Percentiles rank a stretch among this genome's conserved stretches.
Conservation (phyloP, 2,113 vertebrate species). For the Helogale parvula region DNA sequence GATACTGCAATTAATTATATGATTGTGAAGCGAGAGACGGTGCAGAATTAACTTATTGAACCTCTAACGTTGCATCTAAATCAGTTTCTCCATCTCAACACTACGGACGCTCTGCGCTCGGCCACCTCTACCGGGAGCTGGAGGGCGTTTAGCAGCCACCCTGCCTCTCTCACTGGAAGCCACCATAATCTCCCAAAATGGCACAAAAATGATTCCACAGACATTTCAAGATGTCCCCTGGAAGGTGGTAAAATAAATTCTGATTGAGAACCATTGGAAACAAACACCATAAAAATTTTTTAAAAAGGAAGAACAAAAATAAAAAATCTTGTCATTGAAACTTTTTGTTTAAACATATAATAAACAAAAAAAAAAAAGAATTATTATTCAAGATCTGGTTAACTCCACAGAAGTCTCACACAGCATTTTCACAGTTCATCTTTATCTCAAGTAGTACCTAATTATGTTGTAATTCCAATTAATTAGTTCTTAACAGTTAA, state of each 20-base stretch:
- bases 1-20: background rate
- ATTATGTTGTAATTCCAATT: background rate
- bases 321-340: background rate
- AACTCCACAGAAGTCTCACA: background rate
- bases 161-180: background rate
- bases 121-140: background rate
- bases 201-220: background rate
- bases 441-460: background rate
- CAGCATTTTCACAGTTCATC: background rate
- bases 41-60: background rate
- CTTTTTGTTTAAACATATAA: background rate
- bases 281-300: background rate
- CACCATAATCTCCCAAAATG: background rate
- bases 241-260: background rate
- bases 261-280: background rate
- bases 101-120: background rate
- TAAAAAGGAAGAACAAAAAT: no score
- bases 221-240: background rate
- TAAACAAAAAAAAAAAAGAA: background rate
- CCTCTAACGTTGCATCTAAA: background rate
- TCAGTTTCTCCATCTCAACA: background rate
- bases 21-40: background rate
- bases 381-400: background rate
- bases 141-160: background rate
- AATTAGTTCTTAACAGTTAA: background rate